Evolutionary conservation across 1,140 invertebrate genomes (phyloP), one percentile per base, ranked within the genome.

Genomic region (Homalodisca vitripennis): DNA sequence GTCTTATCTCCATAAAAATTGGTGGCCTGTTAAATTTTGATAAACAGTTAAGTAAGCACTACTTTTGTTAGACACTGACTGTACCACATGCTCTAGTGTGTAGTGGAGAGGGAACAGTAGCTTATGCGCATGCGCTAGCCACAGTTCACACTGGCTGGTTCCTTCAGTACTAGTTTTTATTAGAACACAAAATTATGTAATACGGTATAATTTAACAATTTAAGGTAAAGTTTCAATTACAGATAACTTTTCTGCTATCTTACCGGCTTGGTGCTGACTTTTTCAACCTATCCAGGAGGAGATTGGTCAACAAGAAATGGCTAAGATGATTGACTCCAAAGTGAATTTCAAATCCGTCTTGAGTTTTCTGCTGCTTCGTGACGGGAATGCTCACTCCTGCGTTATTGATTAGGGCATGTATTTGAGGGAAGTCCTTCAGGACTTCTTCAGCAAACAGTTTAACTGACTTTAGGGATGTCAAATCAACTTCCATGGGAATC

Each of bases 311-410:
- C n/a, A 94, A 80, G 77, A 94, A 95, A 76, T 94, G 93, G 17
- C 90, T 90, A 41, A 93, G 81, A 75, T 93, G 88, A 81, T 93
- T 93, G 0, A 90, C 87, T 14, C 88, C 90, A 78, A 93, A 87
- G 78, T 93, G 89, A 53, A 88, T 87, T 80, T 97, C 94, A 80
- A 92, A 92, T 0, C 91, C 92, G 80, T 96, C 93, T 74, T 85
- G 80, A 0, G 92, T 95, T 57, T 79, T 79, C 0, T 78, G 73
- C n/a, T 81, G 75, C 62, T 81, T 73, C 60, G 77, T 80, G 1
- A 85, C 77, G 17, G 85, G 84, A 48, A 84, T 80, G 64, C 83
- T 84, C 0, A 89, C 82, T 12, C 89, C 90, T 46, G 91, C 91
- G 79, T 93, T 93, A 76, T 92, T 91, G 30, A 94, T 86, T 2